phyloP scores from a whole-genome alignment of 1,140 invertebrate species.

The Belonocnema kinseyi region DNA sequence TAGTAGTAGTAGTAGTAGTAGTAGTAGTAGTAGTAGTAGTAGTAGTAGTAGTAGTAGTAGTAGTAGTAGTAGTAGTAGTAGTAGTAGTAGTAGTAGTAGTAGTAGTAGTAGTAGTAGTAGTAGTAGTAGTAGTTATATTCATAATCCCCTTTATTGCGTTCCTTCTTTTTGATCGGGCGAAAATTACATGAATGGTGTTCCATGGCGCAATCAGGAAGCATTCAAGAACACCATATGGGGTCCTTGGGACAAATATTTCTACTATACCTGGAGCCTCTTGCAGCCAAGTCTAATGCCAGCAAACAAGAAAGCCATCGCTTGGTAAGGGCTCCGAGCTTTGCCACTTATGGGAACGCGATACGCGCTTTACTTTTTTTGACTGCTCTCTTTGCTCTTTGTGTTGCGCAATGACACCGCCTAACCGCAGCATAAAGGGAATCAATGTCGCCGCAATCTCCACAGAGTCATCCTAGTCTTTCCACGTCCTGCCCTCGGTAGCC shows the following conservation, averaged over 20 bases:
- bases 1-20: no score
- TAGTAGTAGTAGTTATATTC: not conserved
- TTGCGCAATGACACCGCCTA: constrained; percentile 60
- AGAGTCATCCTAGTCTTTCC: not conserved
- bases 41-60: no score
- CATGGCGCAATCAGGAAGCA: constrained; percentile 62
- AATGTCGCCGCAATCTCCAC: constrained; percentile 53
- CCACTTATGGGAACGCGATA: constrained; percentile 70
- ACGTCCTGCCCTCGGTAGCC: not conserved
- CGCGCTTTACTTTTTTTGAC: constrained; percentile 58
- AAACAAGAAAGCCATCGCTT: constrained; percentile 54
- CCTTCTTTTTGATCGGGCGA: constrained; percentile 11
- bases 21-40: not conserved
- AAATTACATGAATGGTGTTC: constrained; percentile 48
- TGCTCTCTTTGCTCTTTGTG: constrained; percentile 64
- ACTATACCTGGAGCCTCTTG: constrained; percentile 67
- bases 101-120: no score
- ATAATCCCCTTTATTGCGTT: not conserved
- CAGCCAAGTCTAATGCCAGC: constrained; percentile 42
- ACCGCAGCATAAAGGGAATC: constrained; percentile 54
- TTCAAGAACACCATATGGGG: constrained; percentile 62
- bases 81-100: no score
- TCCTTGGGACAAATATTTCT: constrained; percentile 49
- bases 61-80: no score
- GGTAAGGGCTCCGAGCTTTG: constrained; percentile 55